Evolutionary conservation across 2,888 invertebrate species (phyloP).

Genomic region (Dasysyrphus tricinctus): DNA sequence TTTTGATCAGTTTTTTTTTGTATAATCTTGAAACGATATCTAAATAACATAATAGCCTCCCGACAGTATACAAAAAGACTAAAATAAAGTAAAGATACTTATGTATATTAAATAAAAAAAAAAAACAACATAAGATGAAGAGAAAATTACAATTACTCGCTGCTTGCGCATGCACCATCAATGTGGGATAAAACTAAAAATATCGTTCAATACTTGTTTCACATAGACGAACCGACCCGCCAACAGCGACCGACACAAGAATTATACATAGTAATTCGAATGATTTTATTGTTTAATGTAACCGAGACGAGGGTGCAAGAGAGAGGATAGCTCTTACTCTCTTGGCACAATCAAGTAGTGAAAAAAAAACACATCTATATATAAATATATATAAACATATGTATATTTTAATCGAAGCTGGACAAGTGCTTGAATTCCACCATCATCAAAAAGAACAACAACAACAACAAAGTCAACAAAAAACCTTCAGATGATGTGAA

Average conservation of each 20-base stretch:
- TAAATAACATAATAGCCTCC: slow-evolving; percentile 47
- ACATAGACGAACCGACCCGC: slow-evolving; percentile 32
- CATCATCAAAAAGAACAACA: neutral
- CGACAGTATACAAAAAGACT: slow-evolving; percentile 9
- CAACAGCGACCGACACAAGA: slow-evolving; percentile 34
- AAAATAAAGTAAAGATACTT: slow-evolving; percentile 5
- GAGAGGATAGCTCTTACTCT: neutral
- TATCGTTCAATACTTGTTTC: slow-evolving; percentile 42
- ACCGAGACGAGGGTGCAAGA: slow-evolving; percentile 32
- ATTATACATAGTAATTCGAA: slow-evolving; percentile 55
- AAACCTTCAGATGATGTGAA: slow-evolving; percentile 49
- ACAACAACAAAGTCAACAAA: slow-evolving; percentile 24
- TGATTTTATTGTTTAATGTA: slow-evolving; percentile 69
- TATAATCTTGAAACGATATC: slow-evolving; percentile 26
- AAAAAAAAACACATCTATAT: neutral
- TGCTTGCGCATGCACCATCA: slow-evolving; percentile 46
- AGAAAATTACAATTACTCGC: slow-evolving; percentile 59
- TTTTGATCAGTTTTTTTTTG: slow-evolving; percentile 2
- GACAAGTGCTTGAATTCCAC: slow-evolving; percentile 62
- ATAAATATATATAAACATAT: neutral
- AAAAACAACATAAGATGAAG: slow-evolving; percentile 13
- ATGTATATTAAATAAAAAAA: slow-evolving; percentile 1
- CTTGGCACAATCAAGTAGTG: neutral
- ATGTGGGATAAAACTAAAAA: slow-evolving; percentile 25
- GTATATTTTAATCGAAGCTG: slow-evolving; percentile 14